A percentile compares a stretch with the other conserved stretches of the same genome.
Conservation (phyloP, 2,797 vertebrate genomes). For the Myoxocephalus aenaeus region DNA sequence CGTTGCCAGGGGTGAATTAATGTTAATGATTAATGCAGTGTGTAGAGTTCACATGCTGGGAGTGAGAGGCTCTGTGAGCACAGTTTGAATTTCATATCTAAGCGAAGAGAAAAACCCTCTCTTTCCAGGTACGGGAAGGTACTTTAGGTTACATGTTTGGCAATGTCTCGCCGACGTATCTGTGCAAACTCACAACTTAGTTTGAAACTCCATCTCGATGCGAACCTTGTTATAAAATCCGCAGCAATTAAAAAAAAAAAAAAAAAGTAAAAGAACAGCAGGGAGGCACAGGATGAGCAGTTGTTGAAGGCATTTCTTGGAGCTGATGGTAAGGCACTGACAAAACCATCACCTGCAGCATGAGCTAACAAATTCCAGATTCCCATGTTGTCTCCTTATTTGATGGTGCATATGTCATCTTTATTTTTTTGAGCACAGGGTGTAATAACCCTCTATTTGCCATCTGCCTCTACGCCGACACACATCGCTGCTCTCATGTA, state of each 20-base stretch:
- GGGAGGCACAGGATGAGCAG: conserved; percentile 19
- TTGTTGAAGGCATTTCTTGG: conserved; percentile 7
- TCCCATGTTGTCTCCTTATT: conserved; percentile 7
- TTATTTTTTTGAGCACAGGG: conserved; percentile 20
- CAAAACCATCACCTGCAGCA: conserved; percentile 19
- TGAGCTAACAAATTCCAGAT: conserved; percentile 14
- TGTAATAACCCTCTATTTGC: conserved; percentile 55
- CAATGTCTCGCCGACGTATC: neutral
- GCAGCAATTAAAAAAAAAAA: no score
- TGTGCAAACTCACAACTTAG: neutral
- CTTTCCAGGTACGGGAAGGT: no score
- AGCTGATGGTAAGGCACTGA: conserved; percentile 13
- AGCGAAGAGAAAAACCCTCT: neutral
- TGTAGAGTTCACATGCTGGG: neutral
- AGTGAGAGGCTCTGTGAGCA: conserved; percentile 1
- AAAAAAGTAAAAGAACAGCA: conserved; percentile 24
- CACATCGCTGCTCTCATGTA: conserved; percentile 16
- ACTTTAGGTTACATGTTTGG: no score
- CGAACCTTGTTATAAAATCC: conserved; percentile 8
- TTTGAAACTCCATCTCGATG: neutral
- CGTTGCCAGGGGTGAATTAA: conserved; percentile 5
- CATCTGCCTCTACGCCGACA: conserved; percentile 44
- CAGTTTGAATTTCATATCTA: conserved; percentile 22
- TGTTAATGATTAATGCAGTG: conserved; percentile 25
- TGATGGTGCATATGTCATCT: conserved; percentile 24